These are phyloP conservation scores for Drosophila buzzatii DNA, from an alignment of 2,888 invertebrate species.

Conservation along the genomic window DNA sequence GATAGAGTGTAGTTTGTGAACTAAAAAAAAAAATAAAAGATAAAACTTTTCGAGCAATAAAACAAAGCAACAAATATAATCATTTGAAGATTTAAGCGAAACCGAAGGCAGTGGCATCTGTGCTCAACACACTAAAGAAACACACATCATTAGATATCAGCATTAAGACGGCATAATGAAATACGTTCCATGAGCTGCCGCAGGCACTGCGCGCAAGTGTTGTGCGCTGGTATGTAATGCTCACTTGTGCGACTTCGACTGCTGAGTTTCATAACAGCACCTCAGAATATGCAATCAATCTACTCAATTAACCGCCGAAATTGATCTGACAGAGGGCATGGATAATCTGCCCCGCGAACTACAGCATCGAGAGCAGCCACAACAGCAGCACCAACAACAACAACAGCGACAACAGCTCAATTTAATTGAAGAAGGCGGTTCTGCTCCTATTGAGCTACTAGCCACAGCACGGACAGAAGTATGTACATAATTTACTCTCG, in stretches of 20 bases:
- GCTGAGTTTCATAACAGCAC: conserved; percentile 85
- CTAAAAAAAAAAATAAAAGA: too few species aligned
- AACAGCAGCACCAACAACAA: too few species aligned
- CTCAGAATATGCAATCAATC: conserved; percentile 87
- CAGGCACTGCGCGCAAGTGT: conserved; percentile 92
- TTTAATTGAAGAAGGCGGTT: too few species aligned
- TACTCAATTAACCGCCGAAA: conserved; percentile 90
- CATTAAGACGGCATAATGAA: conserved; percentile 89
- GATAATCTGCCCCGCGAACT: too few species aligned
- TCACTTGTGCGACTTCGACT: conserved; percentile 86
- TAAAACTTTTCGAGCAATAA: too few species aligned
- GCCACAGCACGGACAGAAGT: too few species aligned
- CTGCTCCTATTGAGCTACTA: too few species aligned
- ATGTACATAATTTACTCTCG: too few species aligned
- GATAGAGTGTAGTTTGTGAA: too few species aligned
- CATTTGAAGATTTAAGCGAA: conserved; percentile 81
- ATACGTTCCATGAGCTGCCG: conserved; percentile 89
- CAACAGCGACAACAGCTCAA: too few species aligned
- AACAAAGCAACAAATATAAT: conserved; percentile 71
- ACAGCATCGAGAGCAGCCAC: too few species aligned
- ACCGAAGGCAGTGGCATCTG: conserved; percentile 33
- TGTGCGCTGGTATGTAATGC: conserved; percentile 92
- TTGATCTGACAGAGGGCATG: conserved; percentile 84
- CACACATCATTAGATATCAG: conserved; percentile 88
- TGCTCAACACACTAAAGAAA: conserved; percentile 85